These are phyloP conservation scores for Typhlomys cinereus DNA, from an alignment of 2,113 vertebrate genomes.

Conservation along the genomic window DNA sequence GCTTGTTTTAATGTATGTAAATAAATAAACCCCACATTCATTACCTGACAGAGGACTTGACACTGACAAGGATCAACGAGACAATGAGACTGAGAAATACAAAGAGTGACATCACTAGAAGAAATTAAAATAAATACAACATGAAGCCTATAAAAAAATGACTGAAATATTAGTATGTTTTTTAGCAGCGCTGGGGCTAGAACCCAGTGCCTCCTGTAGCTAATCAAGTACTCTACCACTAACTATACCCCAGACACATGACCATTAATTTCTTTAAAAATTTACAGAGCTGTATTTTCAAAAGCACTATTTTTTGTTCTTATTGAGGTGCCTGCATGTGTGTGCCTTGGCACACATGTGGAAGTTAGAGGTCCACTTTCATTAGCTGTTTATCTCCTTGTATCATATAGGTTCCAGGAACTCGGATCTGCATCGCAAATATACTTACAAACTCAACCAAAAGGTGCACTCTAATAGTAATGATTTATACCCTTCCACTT, in stretches of 20 bases:
- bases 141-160: background rate
- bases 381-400: no score
- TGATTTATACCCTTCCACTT: background rate
- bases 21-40: slow-evolving; percentile 18
- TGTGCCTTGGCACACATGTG: no score
- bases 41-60: background rate
- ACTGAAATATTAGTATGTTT: background rate
- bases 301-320: no score
- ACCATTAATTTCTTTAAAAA: background rate
- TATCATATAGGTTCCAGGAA: no score
- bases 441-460: no score
- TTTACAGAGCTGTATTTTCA: background rate
- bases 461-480: background rate
- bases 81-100: slow-evolving; percentile 8
- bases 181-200: background rate
- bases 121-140: slow-evolving; percentile 17
- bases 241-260: background rate
- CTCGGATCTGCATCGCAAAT: no score
- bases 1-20: background rate
- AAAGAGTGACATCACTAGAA: slow-evolving; percentile 6
- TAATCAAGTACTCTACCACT: background rate
- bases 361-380: no score
- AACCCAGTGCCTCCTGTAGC: background rate
- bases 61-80: background rate
- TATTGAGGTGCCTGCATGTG: no score